Percentiles rank a stretch among this genome's conserved stretches.
phyloP scores from a whole-genome alignment of 2,888 invertebrate species.

The Eilema caniola region DNA sequence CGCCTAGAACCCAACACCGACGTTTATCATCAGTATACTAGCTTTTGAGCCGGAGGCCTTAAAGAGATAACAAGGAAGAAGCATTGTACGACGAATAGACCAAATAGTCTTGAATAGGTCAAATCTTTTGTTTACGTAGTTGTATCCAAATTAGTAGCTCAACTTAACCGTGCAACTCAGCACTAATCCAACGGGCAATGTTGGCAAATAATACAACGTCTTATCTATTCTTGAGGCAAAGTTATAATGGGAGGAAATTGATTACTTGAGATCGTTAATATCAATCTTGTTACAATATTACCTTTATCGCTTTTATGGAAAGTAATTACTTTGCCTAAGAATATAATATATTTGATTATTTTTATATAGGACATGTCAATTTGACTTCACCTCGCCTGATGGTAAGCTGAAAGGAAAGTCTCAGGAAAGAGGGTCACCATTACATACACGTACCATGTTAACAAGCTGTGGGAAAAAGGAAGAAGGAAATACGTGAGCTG shows the following conservation, averaged over 20 bases:
- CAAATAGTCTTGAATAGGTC: background rate
- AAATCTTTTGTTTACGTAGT: background rate
- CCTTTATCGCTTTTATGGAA: background rate
- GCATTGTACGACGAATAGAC: background rate
- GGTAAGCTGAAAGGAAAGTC: too few species aligned
- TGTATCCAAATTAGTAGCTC: background rate
- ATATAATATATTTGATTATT: background rate
- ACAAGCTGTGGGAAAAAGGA: too few species aligned
- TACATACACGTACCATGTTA: too few species aligned
- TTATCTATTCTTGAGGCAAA: constrained; percentile 6
- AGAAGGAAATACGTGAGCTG: too few species aligned
- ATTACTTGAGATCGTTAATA: constrained; percentile 19
- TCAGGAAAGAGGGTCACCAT: too few species aligned
- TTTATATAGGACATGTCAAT: too few species aligned
- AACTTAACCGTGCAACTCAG: background rate
- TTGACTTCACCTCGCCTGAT: too few species aligned
- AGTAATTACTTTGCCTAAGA: background rate
- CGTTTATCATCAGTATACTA: background rate
- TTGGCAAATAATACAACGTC: background rate
- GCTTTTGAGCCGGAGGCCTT: background rate
- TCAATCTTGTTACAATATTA: constrained; percentile 10
- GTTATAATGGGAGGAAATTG: constrained; percentile 25
- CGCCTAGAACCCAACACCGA: background rate
- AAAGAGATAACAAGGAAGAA: background rate
- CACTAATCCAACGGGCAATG: constrained; percentile 4